Percentiles rank a stretch among this genome's conserved stretches.
Conservation (phyloP, 1,140 invertebrate genomes). For the Pseudomyrmex flavicornis region DNA sequence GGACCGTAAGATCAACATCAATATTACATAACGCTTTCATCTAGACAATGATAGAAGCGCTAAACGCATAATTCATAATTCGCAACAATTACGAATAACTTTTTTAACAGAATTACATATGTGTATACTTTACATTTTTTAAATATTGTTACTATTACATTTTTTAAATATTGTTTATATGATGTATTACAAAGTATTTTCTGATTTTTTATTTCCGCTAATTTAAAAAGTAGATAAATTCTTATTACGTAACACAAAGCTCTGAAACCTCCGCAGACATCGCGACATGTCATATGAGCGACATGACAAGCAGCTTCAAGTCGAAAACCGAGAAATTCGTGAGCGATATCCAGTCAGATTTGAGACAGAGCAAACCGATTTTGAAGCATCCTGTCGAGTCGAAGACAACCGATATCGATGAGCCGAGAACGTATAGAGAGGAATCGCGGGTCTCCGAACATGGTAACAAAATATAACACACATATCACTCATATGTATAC, state of each 20-base stretch:
- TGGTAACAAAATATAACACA: slow-evolving; percentile 85
- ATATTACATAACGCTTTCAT: slow-evolving; percentile 56
- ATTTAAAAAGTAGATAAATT: slow-evolving; percentile 46
- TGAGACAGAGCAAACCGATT: slow-evolving; percentile 86
- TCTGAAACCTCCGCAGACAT: slow-evolving; percentile 84
- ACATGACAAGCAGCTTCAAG: slow-evolving; percentile 90
- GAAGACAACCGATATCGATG: slow-evolving; percentile 82
- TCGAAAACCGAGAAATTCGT: slow-evolving; percentile 90
- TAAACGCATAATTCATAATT: not conserved
- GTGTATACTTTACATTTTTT: not conserved
- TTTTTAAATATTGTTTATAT: not conserved
- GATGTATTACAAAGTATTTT: not conserved
- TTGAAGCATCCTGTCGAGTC: slow-evolving; percentile 83
- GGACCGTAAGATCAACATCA: slow-evolving; percentile 80
- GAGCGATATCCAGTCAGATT: slow-evolving; percentile 88
- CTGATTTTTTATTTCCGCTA: slow-evolving; percentile 29
- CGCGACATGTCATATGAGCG: slow-evolving; percentile 87
- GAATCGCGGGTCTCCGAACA: slow-evolving; percentile 89
- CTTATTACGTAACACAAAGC: slow-evolving; percentile 62
- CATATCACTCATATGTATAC: not conserved
- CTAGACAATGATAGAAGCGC: not conserved
- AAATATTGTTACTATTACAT: not conserved
- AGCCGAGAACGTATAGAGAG: slow-evolving; percentile 89
- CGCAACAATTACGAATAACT: not conserved
- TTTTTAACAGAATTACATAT: not conserved